Evolutionary conservation across 2,113 vertebrate genomes (phyloP), one percentile per base, ranked within the genome.

Genomic region (Malurus melanocephalus): DNA sequence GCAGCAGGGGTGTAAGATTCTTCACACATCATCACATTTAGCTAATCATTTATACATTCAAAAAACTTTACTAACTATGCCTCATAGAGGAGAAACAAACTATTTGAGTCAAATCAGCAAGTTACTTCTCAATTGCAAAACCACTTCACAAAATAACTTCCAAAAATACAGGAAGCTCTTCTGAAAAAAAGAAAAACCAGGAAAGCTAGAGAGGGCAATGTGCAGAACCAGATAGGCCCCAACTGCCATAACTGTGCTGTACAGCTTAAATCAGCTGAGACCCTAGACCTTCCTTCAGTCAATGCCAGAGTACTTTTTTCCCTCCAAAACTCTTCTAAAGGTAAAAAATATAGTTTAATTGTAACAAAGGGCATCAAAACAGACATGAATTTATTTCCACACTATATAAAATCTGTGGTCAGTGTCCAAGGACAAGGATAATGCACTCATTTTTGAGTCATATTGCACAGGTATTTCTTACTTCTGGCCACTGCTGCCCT

Each of bases 51-150:
- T 95, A 82, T 76, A 56, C 46, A 33, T 75, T 80, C 15, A 16
- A 74, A 59, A 83, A 69, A 69, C 32, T 60, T 80, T 16, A 59
- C 59, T 87, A 60, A 83, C 52, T 59, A 3, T 61, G 15, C 33
- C 33, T 88, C 59, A 27, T 49, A 73, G 59, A 85, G 42, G 27
- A 71, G 53, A 53, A 85, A 60, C 32, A 35, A 89, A 30, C 56
- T 72, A 66, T 17, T 9, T 17, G 61, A 83, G 40, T 74, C 45
- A 65, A 49, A 64, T 91, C 55, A 77, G 30, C 1, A 27, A 79
- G 67, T 90, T 64, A 55, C 61, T 94, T 94, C 68, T 94, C 43
- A 90, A 74, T 35, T 55, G 52, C 45, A 72, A 80, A 65, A 56
- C 9, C 12, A 46, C n/a, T 72, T 77, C 21, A n/a, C 71, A 81